Conservation (phyloP, 1,140 invertebrate genomes). For the Dendrolimus punctatus region DNA sequence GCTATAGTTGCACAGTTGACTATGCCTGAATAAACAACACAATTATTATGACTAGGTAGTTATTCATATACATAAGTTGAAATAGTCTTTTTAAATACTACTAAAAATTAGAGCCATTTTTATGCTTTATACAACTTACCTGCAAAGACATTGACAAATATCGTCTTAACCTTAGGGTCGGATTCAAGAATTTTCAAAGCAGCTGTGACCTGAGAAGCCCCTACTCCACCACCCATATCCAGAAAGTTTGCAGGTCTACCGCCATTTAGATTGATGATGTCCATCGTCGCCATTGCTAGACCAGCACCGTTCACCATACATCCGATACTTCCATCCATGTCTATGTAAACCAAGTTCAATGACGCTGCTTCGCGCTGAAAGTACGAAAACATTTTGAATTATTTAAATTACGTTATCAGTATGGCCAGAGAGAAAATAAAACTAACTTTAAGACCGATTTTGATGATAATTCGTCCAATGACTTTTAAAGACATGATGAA, state of each 20-base stretch:
- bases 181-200: constrained; percentile 95
- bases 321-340: constrained; percentile 98
- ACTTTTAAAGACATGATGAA: too few species aligned
- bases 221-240: constrained; percentile 97
- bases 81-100: neutral
- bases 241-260: constrained; percentile 97
- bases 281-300: constrained; percentile 99
- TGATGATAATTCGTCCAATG: too few species aligned
- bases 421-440: neutral
- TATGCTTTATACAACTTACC: constrained; percentile 67
- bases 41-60: neutral
- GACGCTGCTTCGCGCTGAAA: constrained; percentile 83
- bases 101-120: neutral
- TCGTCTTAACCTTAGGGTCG: constrained; percentile 93
- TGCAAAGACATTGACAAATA: constrained; percentile 99
- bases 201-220: constrained; percentile 91
- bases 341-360: constrained; percentile 96
- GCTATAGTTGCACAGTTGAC: constrained; percentile 98
- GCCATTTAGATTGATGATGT: constrained; percentile 95
- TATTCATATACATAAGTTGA: neutral
- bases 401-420: neutral
- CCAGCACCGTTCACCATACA: constrained; percentile 97
- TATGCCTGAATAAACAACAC: constrained; percentile 74
- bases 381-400: neutral
- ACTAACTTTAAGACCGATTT: neutral